Evolutionary conservation across 2,113 vertebrate species (phyloP), one percentile per base, ranked within the genome.

Genomic region (Mormyrus lacerda): DNA sequence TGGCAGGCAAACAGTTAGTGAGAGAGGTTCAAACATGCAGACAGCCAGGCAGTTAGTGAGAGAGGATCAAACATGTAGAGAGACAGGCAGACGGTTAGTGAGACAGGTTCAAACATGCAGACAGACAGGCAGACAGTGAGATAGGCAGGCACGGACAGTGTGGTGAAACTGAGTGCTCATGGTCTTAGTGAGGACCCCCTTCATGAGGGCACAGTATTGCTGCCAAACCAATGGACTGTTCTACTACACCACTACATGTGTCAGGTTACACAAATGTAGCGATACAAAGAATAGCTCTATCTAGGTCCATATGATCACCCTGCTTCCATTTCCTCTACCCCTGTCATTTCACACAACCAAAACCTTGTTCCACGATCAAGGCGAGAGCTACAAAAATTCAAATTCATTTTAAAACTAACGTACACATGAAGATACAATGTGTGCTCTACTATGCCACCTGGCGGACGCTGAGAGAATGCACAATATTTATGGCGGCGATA

Each of bases 181-280:
- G 0, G 97, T 97, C 94, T 97, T 96, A n/a, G 91, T 19, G 53
- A 98, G 96, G 93, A 95, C 93, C 6, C 93, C 94, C 89, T 96
- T 97, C 97, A 98, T 97, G 91, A 96, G 97, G 85, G 97, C 96
- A 95, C 2, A 97, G 94, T 0, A 97, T 97, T 0, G 97, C 97
- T 0, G 97, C 97, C 97, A 98, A 97, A 87, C 97, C 97, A 6
- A 98, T 35, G 97, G 95, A 0, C 97, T 98, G 91, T 98, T 98
- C 47, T 19, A 55, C 19, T 55, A 55, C 53, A 35, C 27, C 9
- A 3, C 0, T 15, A 35, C 10, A 76, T 76, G 69, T 31, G 69
- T 76, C 35, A 7, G 69, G 69, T 39, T 31, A 19, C 31, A 17
- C 5, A 19, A 17, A 19, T 17, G 35, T 15, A 42, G 69, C 69